Conservation (phyloP, 1,140 invertebrate species). For the Hestina assimilis region DNA sequence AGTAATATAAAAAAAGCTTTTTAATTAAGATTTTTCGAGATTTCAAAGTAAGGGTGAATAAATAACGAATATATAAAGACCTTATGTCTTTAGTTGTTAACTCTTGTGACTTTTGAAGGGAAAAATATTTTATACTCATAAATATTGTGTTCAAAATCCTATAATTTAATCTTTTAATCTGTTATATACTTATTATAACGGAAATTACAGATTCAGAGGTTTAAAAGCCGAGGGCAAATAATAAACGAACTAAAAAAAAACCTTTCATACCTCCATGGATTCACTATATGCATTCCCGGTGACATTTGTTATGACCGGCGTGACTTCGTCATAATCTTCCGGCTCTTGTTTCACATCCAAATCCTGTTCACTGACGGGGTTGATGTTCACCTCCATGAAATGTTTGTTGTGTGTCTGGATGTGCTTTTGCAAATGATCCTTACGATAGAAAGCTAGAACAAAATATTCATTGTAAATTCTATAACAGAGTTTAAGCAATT, state of each 20-base stretch:
- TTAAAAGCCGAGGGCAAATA: too few species aligned
- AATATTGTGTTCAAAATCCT: too few species aligned
- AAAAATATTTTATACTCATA: too few species aligned
- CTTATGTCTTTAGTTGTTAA: too few species aligned
- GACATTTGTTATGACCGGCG: constrained; percentile 29
- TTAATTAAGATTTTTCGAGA: too few species aligned
- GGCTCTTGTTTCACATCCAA: constrained; percentile 32
- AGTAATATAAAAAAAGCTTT: too few species aligned
- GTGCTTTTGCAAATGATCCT: constrained; percentile 88
- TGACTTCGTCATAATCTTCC: constrained; percentile 37
- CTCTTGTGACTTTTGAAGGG: too few species aligned
- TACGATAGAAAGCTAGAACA: constrained; percentile 84
- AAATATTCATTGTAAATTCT: neutral
- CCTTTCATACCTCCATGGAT: constrained; percentile 34
- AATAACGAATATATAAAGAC: too few species aligned
- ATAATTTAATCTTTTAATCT: too few species aligned
- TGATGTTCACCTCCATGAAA: constrained; percentile 40
- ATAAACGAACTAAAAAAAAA: neutral
- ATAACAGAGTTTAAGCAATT: neutral
- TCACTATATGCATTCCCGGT: constrained; percentile 23
- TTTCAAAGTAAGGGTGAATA: too few species aligned
- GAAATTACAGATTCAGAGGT: too few species aligned
- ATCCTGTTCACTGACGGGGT: constrained; percentile 59
- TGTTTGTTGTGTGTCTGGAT: constrained; percentile 84
- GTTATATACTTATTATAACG: too few species aligned